phyloP scores from a whole-genome alignment of 2,888 invertebrate genomes.

The Lasioglossum lativentre region DNA sequence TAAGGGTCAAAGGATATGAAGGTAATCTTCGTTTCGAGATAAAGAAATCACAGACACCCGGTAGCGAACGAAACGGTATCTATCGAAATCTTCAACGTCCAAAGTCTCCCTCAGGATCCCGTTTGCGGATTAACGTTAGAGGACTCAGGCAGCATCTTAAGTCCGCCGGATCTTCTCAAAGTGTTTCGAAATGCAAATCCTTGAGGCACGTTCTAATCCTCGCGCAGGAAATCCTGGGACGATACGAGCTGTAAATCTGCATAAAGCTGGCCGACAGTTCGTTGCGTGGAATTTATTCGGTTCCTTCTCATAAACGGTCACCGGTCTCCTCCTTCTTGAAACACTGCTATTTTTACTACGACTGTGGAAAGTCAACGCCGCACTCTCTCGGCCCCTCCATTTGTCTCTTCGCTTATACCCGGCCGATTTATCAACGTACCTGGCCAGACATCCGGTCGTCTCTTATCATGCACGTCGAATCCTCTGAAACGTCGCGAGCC shows the following conservation, averaged over 20 bases:
- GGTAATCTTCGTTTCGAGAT: too few species aligned
- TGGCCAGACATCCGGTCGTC: constrained; percentile 57
- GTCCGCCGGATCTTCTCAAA: not conserved
- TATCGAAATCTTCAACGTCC: not conserved
- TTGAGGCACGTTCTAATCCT: not conserved
- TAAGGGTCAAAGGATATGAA: too few species aligned
- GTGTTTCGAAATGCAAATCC: constrained; percentile 3
- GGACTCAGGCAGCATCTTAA: not conserved
- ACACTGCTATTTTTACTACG: constrained; percentile 43
- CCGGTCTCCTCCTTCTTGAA: not conserved
- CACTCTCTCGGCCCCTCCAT: constrained; percentile 9
- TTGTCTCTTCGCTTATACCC: constrained; percentile 41
- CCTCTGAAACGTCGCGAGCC: constrained; percentile 23
- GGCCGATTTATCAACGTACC: constrained; percentile 43
- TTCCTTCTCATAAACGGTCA: constrained; percentile 11
- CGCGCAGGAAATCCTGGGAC: not conserved
- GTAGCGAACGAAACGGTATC: not conserved
- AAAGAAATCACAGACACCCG: not conserved
- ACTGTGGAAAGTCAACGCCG: constrained; percentile 12
- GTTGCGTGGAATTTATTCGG: constrained; percentile 9
- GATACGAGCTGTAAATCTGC: not conserved
- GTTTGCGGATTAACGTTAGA: not conserved
- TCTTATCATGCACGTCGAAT: constrained; percentile 48
- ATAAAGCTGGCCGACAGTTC: not conserved
- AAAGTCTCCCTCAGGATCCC: not conserved